Evolutionary conservation across 2,888 invertebrate genomes (phyloP), one percentile per base, ranked within the genome.

Genomic region (Spodoptera exigua): DNA sequence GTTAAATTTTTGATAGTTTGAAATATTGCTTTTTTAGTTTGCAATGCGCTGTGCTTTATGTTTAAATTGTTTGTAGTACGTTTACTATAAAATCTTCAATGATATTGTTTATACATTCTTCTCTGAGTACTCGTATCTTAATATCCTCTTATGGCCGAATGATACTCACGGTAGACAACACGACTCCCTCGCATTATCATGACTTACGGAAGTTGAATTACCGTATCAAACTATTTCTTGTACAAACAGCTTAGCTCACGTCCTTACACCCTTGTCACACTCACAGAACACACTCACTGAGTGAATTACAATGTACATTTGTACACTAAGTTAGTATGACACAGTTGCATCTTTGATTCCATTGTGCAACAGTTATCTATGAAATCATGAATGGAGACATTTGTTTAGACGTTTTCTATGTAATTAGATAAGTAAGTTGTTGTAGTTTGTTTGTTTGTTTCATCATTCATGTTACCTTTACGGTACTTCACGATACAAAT

Each of bases 171-270:
- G 81, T 66, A 89, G 88, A 89, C 89, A 82, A 81, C 74, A 64
- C 66, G 89, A 81, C 89, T 90, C 87, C 84, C 68, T 65, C 67
- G 60, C 81, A 71, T 82, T 87, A 88, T 87, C 85, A 87, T 87
- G 71, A 75, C 79, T 79, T 78, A 81, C 88, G 90, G 90, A 91
- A 90, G 91, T 91, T 88, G 88, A 80, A 88, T 88, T 85, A 89
- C 84, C 82, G 74, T 89, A 88, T 89, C 87, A 80, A 86, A 85
- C 79, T 86, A 87, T 90, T 86, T 86, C 86, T 88, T 86, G 72
- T 77, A 63, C 84, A 88, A 88, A 89, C 89, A 87, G 76, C 72
- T 80, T 79, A 79, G 66, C 57, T 70, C 17, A 61, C 70, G 59
- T 78, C 61, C 71, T 68, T 80, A 73, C 75, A 80, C 76, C 84